Base-by-base conservation (phyloP, 2,888 invertebrate species). In the Eupithecia vulgata region DNA sequence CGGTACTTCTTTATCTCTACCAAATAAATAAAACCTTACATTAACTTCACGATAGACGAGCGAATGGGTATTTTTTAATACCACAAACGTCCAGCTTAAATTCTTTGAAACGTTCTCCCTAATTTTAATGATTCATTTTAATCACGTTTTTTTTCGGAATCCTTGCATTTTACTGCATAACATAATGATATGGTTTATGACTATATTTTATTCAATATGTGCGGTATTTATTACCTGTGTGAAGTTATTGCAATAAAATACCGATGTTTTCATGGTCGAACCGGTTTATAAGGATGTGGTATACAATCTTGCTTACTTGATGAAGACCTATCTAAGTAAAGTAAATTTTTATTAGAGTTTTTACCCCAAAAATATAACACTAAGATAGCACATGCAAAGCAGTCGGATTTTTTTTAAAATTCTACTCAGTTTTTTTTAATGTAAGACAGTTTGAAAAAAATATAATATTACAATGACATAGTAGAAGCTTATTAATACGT, bases 151-250 rank as follows among this genome's bases (percentile, higher is more conserved):
- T 76, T 71, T 76, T 78, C 76, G 75, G 79, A 77, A 72, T 67
- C 57, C 73, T 71, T 76, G 68, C 75, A 76, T 77, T 81, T 82
- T 83, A 82, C 77, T 76, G 77, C 73, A 67, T 75, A 79, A 80
- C 79, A 82, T 82, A 85, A 83, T 76, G 74, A 75, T 80, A 80
- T 83, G 77, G 81, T 86, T 87, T 87, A 86, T 78, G 79, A 75
- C 69, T 79, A 83, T 83, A 83, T 84, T 85, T 86, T 85, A 86
- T 84, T 86, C 81, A 84, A 87, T 87, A 83, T 84, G 79, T 78
- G 79, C 76, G 76, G 79, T 85, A 87, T 87, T 88, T 88, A 88
- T 86, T 81, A 81, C 83, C 80, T 77, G 83, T 73, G 79, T 76
- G 69, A 81, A 79, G 83, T 85, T 85, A 83, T 83, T 65, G 80